Base-by-base conservation (phyloP, 2,797 vertebrate genomes). In the Bradypodion pumilum region DNA sequence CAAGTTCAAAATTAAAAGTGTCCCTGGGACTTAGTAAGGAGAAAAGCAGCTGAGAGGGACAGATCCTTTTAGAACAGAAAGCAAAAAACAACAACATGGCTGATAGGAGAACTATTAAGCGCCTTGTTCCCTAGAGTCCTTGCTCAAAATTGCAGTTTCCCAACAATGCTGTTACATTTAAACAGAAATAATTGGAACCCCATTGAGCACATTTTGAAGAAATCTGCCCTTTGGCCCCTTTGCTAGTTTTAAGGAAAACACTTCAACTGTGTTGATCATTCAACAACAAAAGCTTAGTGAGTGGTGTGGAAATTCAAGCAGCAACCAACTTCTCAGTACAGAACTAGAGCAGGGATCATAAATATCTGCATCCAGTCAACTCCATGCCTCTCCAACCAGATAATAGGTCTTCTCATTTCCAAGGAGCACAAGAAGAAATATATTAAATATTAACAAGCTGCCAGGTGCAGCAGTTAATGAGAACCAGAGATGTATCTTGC, bases 371-470 rank as follows among this genome's bases (percentile, higher is more conserved):
- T 25, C 29, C 12, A 66, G 27, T 75, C 49, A 46, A 16, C 74
- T 74, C 72, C 40, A 56, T 74, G 46, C 49, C 62, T 69, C n/a
- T 44, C 46, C 60, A 68, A 80, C 46, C 66, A 59, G 70, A 35
- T 74, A 74, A 85, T 60, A 68, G 46, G 46, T 56, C 62, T 75
- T 59, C 63, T 40, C n/a, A 59, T 80, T 85, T 80, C 62, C 37
- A 85, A 66, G 60, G 63, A 68, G 40, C 35, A 62, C 49, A 35
- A 74, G 37, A 37, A 80, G 42, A 74, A 40, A 32, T 65, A 66
- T 70, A 85, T 73, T 80, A 65, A 74, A 80, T 46, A 74, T 75
- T 74, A 73, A 80, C 8, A 85, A 75, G 78, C 62, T 85, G 78
- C 72, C 78, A 85, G 59, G 68, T 69, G n/a, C 49, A 59, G 72